Percentiles rank a stretch among this genome's conserved stretches.
These are phyloP conservation scores for Danaus melanippus DNA, from an alignment of 1,140 invertebrate genomes.

Conservation along the genomic window DNA sequence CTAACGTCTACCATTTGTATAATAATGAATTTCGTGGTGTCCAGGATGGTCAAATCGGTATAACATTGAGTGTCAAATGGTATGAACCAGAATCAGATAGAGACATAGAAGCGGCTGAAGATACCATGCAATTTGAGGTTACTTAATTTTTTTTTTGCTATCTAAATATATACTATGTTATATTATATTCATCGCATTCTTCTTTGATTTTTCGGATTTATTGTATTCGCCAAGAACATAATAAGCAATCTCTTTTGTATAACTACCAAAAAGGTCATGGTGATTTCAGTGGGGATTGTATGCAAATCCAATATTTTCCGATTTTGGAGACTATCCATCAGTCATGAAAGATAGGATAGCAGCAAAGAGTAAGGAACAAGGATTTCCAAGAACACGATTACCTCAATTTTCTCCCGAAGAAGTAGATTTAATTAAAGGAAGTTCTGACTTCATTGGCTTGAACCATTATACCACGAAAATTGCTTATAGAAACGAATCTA, in stretches of 20 bases:
- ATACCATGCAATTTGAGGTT: conserved; percentile 62
- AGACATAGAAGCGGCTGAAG: conserved; percentile 65
- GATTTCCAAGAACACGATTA: conserved; percentile 54
- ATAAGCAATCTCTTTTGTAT: too few species aligned
- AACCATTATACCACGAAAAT: conserved; percentile 71
- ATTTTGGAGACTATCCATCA: conserved; percentile 73
- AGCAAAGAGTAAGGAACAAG: conserved; percentile 65
- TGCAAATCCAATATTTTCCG: conserved; percentile 72
- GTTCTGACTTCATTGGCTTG: conserved; percentile 74
- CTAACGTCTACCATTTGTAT: conserved; percentile 74
- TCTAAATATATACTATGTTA: background rate
- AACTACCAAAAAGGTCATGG: background rate
- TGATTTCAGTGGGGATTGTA: conserved; percentile 44
- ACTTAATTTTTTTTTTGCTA: background rate
- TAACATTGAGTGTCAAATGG: conserved; percentile 67
- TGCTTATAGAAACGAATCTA: conserved; percentile 38
- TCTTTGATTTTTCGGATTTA: background rate
- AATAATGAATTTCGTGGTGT: conserved; percentile 38
- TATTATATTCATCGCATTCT: background rate
- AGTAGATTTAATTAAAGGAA: conserved; percentile 42
- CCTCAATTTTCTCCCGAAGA: conserved; percentile 53
- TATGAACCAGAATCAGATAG: conserved; percentile 59
- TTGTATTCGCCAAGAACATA: background rate
- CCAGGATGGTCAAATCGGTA: conserved; percentile 65
- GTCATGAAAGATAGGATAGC: conserved; percentile 70